Percentiles rank a stretch among this genome's conserved stretches.
Conservation (phyloP, 2,888 invertebrate genomes). For the Heliconius aoede region DNA sequence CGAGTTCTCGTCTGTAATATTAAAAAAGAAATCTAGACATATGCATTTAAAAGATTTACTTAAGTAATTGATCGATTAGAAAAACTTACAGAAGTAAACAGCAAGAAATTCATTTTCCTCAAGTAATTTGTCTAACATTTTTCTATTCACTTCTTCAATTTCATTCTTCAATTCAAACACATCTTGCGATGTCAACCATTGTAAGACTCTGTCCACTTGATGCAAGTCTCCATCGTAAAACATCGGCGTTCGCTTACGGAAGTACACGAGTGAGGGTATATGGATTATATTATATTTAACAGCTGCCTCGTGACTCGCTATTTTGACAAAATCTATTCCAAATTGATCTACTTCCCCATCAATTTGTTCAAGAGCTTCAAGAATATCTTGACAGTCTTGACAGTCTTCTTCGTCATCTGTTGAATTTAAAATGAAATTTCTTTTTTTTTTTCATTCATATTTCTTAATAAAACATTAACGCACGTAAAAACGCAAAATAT, state of each 20-base stretch:
- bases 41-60: not conserved
- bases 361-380: constrained; percentile 95
- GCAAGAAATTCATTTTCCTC: constrained; percentile 98
- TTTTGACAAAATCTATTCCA: constrained; percentile 97
- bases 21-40: constrained; percentile 7
- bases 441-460: not conserved
- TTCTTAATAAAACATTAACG: not conserved
- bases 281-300: constrained; percentile 92
- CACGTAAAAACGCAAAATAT: not conserved
- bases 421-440: not conserved
- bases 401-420: constrained; percentile 93
- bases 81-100: constrained; percentile 95
- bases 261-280: constrained; percentile 94
- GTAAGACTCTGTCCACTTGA: constrained; percentile 92
- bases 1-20: constrained; percentile 89
- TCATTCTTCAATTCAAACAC: constrained; percentile 97
- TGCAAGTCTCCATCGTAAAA: constrained; percentile 95
- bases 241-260: constrained; percentile 91
- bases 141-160: constrained; percentile 98
- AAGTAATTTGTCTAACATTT: constrained; percentile 96
- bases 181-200: constrained; percentile 96
- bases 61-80: not conserved
- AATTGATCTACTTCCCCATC: constrained; percentile 97
- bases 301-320: constrained; percentile 91
- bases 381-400: constrained; percentile 94